phyloP scores from a whole-genome alignment of 2,797 vertebrate genomes.

The Pogonophryne albipinna region DNA sequence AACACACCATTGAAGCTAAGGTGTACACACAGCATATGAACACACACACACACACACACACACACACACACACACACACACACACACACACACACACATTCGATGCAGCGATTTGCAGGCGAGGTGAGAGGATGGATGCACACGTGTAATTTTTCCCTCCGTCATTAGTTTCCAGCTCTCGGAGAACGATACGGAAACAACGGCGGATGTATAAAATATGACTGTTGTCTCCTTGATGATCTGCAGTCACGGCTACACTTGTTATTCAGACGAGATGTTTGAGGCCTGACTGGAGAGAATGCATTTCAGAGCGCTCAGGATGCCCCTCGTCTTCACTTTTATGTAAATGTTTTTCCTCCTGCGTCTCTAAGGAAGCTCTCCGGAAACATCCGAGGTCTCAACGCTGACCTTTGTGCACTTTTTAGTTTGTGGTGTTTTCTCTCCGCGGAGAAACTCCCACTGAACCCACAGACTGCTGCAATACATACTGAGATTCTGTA shows the following conservation, averaged over 20 bases:
- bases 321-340: constrained; percentile 21
- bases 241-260: constrained; percentile 45
- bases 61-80: neutral
- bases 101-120: constrained; percentile 50
- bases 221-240: constrained; percentile 41
- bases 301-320: constrained; percentile 21
- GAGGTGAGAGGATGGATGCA: constrained; percentile 37
- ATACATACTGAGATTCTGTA: neutral
- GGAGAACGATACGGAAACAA: constrained; percentile 48
- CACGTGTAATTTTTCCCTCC: constrained; percentile 52
- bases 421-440: neutral
- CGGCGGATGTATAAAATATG: constrained; percentile 37
- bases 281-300: constrained; percentile 43
- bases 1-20: no score
- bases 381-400: constrained; percentile 14
- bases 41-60: constrained; percentile 17
- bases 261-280: constrained; percentile 55
- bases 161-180: constrained; percentile 41
- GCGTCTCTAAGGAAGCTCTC: neutral
- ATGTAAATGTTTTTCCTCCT: constrained; percentile 31
- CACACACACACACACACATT: constrained; percentile 28
- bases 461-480: neutral
- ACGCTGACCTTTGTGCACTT: constrained; percentile 17
- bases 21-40: neutral
- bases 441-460: neutral